Base-by-base conservation (phyloP, 2,113 vertebrate genomes). In the Cyprinus carpio region DNA sequence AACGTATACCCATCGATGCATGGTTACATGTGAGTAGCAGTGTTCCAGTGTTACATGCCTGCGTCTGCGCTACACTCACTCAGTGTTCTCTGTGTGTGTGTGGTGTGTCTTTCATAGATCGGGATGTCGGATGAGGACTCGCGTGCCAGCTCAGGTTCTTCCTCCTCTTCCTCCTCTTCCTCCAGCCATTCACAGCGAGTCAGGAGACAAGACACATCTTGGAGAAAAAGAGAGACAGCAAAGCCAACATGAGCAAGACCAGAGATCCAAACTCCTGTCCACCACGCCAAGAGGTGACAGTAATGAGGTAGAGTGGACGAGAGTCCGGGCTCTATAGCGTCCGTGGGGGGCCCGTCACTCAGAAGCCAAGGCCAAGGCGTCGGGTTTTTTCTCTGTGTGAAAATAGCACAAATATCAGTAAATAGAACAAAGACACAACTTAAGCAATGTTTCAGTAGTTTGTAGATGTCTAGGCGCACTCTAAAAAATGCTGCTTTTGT, bases 101-200 rank as follows among this genome's bases (percentile, higher is more conserved):
- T 74, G n/a, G 49, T 90, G 89, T 58, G 4, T 25, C 6, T 85
- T 90, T 84, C 84, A 84, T 91, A 94, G 95, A 95, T 95, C 95
- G 94, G 94, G 96, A 89, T 99, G 98, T 98, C 97, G 95, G 98
- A 99, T 97, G 98, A 98, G 94, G 98, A 98, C 96, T 98, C 97
- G 85, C 96, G 96, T 95, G 96, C 98, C 95, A 98, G 97, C 95
- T 96, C 95, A 94, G 97, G 96, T 94, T 97, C 97, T 49, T 98
- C 96, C 29, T 98, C 95, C 87, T 96, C 96, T n/a, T n/a, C n/a
- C n/a, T n/a, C n/a, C n/a, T n/a, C 96, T 27, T 94, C 94, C n/a
- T 94, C 93, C 16, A 95, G 92, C 91, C 95, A 96, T 96, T 91
- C 96, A 97, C 96, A 96, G 88, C 95, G n/a, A n/a, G n/a, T n/a